These are phyloP conservation scores for Trachelus stipa DNA, from an alignment of 2,888 invertebrate species.

Conservation along the genomic window DNA sequence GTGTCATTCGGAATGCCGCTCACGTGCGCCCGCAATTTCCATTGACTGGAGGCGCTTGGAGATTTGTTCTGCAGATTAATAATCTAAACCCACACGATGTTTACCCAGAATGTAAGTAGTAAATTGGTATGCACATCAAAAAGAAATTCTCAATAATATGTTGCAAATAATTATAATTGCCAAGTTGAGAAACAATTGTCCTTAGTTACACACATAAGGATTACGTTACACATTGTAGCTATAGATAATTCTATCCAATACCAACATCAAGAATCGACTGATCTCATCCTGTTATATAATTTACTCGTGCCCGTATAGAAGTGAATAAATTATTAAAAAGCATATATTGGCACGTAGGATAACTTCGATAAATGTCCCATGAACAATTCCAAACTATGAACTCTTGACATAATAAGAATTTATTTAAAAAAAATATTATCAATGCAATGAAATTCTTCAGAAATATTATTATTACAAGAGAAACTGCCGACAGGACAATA, in stretches of 20 bases:
- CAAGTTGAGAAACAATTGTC: not conserved
- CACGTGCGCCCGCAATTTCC: conserved; percentile 31
- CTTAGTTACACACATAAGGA: not conserved
- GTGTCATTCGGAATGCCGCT: conserved; percentile 29
- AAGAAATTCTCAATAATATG: not conserved
- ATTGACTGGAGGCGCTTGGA: conserved; percentile 16
- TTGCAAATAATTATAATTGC: not conserved
- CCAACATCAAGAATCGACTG: not conserved
- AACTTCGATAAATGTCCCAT: not conserved
- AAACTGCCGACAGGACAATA: not conserved
- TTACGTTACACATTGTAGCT: not conserved
- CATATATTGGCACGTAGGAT: too few species aligned
- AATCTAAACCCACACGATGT: not conserved
- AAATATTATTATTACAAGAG: not conserved
- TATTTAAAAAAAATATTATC: not conserved
- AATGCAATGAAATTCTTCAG: not conserved
- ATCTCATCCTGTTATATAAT: not conserved
- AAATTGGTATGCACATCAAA: not conserved
- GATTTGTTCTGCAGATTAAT: not conserved
- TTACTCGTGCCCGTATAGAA: not conserved
- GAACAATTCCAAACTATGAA: not conserved
- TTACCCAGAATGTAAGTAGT: not conserved
- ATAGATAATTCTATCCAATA: not conserved
- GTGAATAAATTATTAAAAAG: too few species aligned
- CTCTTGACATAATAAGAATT: not conserved